phyloP scores from a whole-genome alignment of 2,888 invertebrate species.

The Aphidius colemani region DNA sequence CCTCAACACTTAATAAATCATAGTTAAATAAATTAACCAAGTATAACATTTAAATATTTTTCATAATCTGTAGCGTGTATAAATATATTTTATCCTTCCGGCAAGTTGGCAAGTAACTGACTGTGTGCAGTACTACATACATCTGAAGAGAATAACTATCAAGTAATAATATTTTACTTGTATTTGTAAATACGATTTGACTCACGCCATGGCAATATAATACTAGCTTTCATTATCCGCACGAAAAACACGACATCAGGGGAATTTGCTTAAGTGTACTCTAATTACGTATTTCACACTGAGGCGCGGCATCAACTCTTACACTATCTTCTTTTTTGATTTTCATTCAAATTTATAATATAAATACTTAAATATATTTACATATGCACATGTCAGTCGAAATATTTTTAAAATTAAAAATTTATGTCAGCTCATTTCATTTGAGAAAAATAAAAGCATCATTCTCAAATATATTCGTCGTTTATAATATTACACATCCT shows the following conservation, averaged over 20 bases:
- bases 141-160: constrained; percentile 39
- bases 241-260: constrained; percentile 36
- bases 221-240: constrained; percentile 44
- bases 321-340: constrained; percentile 12
- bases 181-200: constrained; percentile 40
- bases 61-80: constrained; percentile 15
- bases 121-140: neutral
- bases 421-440: no score
- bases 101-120: constrained; percentile 17
- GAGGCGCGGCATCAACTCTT: constrained; percentile 23
- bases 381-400: neutral
- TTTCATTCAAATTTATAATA: neutral
- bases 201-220: constrained; percentile 43
- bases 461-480: no score
- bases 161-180: constrained; percentile 38
- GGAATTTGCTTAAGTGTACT: constrained; percentile 38
- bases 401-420: neutral
- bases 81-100: constrained; percentile 17
- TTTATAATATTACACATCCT: no score
- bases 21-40: neutral
- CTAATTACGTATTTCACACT: constrained; percentile 45
- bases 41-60: constrained; percentile 10
- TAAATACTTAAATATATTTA: neutral
- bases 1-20: no score
- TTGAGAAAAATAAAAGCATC: no score